Evolutionary conservation across 53 echinoderm and acorn worm species (phyloP).

Genomic region (Paelopatides confundens): DNA sequence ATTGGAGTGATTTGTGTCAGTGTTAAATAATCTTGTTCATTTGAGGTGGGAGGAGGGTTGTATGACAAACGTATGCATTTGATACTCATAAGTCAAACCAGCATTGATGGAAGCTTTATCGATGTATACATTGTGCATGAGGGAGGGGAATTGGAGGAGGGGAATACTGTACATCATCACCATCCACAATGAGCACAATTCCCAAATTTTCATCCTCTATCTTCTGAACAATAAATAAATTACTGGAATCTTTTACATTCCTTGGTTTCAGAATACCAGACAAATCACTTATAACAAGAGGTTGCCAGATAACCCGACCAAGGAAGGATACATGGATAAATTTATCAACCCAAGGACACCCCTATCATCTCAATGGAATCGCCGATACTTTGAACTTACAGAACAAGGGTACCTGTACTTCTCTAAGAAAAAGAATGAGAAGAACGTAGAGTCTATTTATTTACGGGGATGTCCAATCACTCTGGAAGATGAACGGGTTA

Average conservation of each 20-base stretch:
- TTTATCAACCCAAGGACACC: slow-evolving; percentile 83
- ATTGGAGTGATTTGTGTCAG: too few species aligned
- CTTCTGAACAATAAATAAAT: background rate
- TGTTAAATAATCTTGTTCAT: too few species aligned
- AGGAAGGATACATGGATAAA: slow-evolving; percentile 97
- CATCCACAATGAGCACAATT: background rate
- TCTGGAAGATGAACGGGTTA: slow-evolving; percentile 88
- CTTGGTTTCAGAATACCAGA: slow-evolving; percentile 26
- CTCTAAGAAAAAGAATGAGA: slow-evolving; percentile 96
- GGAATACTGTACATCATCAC: too few species aligned
- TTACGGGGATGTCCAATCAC: slow-evolving; percentile 88
- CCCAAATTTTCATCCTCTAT: background rate
- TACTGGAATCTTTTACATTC: background rate
- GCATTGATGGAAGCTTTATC: too few species aligned
- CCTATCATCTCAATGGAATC: slow-evolving; percentile 93
- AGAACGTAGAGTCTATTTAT: slow-evolving; percentile 98
- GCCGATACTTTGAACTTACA: slow-evolving; percentile 97
- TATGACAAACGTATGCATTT: too few species aligned
- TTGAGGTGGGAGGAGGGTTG: too few species aligned
- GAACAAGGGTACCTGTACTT: slow-evolving; percentile 96
- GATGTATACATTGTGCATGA: too few species aligned
- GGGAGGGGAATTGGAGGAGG: too few species aligned
- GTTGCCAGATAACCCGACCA: slow-evolving; percentile 82
- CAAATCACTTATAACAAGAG: slow-evolving; percentile 37
- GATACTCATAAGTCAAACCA: too few species aligned